Conservation (phyloP, 2,113 vertebrate genomes). For the Platysteira castanea region DNA sequence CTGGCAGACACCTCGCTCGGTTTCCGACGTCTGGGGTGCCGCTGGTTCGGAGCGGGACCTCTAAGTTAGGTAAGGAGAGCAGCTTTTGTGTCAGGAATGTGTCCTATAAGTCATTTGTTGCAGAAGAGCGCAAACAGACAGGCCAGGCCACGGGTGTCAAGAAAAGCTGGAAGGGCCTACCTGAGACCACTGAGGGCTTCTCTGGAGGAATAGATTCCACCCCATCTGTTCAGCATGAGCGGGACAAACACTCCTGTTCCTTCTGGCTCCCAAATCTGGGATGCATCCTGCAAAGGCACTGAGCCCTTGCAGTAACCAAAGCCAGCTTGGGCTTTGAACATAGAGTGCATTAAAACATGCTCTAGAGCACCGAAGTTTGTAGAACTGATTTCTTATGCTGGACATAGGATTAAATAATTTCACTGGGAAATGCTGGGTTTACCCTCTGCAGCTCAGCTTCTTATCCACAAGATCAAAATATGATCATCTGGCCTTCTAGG, state of each 20-base stretch:
- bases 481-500: not conserved
- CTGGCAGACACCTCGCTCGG: fast-evolving
- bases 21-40: fast-evolving
- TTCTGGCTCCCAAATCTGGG: not conserved
- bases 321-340: not conserved
- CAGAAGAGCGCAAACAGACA: not conserved
- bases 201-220: not conserved
- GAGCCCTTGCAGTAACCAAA: not conserved
- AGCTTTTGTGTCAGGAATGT: not conserved
- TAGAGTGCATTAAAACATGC: not conserved
- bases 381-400: not conserved
- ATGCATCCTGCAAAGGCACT: not conserved
- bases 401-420: not conserved
- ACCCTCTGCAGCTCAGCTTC: not conserved
- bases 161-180: not conserved
- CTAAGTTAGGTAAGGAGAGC: not conserved
- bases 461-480: not conserved
- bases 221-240: not conserved
- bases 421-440: not conserved
- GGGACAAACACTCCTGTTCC: not conserved
- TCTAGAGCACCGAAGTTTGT: not conserved
- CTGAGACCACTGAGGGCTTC: not conserved
- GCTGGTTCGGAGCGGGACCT: not conserved
- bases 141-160: not conserved
- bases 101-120: fast-evolving